Evolutionary conservation across 2,888 invertebrate species (phyloP).

Genomic region (Sinhomidia bicolor): DNA sequence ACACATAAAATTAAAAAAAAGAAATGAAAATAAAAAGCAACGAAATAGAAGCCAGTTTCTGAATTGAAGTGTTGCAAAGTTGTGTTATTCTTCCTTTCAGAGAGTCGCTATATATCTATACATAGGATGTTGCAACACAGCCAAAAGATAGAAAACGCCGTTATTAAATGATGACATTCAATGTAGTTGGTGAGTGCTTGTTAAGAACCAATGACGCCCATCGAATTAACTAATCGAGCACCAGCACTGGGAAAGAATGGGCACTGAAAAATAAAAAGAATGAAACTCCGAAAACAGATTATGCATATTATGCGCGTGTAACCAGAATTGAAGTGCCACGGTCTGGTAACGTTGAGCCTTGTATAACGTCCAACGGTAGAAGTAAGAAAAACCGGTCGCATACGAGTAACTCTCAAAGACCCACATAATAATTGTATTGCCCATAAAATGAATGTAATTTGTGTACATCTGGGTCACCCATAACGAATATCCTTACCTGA

Average conservation of each 20-base stretch:
- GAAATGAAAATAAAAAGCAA: conserved; percentile 43
- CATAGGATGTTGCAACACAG: conserved; percentile 38
- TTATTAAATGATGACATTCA: conserved; percentile 44
- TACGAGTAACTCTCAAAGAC: conserved; percentile 37
- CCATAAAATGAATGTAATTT: conserved; percentile 25
- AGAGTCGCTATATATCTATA: conserved; percentile 45
- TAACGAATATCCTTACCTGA: conserved; percentile 81
- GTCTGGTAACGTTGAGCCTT: conserved; percentile 51
- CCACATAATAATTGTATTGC: conserved; percentile 53
- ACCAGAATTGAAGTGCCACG: conserved; percentile 44
- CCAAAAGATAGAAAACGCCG: conserved; percentile 34
- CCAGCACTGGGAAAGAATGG: conserved; percentile 63
- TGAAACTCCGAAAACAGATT: conserved; percentile 70
- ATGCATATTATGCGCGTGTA: conserved; percentile 50
- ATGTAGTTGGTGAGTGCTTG: conserved; percentile 46
- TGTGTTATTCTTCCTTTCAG: conserved; percentile 10
- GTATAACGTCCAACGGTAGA: conserved; percentile 47
- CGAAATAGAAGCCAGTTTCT: conserved; percentile 49
- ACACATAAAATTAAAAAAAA: conserved; percentile 1
- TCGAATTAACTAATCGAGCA: conserved; percentile 60
- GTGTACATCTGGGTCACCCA: neutral
- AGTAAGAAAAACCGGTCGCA: conserved; percentile 36
- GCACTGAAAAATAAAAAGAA: conserved; percentile 72
- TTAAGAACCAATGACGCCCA: conserved; percentile 61
- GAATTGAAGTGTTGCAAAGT: conserved; percentile 23